Evolutionary conservation across 2,113 vertebrate genomes (phyloP), one percentile per base, ranked within the genome.

Genomic region (Turdus rufiventris): DNA sequence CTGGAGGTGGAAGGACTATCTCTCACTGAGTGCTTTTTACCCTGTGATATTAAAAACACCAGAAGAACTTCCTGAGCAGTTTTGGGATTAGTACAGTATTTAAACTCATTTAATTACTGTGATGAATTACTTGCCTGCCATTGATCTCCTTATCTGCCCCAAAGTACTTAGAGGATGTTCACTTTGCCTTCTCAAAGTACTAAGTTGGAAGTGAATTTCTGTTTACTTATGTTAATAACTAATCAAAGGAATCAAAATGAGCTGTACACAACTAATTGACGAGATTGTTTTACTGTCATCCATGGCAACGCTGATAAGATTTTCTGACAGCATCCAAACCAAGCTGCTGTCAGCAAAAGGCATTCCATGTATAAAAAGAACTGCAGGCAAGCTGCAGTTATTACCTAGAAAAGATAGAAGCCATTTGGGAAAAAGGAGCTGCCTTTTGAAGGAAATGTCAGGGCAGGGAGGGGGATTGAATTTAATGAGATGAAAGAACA

Each of bases 151-250:
- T 87, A 91, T 95, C 94, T 79, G 47, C 65, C 93, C 85, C 12
- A 2, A 73, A 94, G 66, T 95, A 92, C 90, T 97, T 96, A 96
- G 16, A 88, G 68, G 45, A 74, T 92, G 34, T 94, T 97, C 87
- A 91, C 83, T 96, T 66, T 95, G 79, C 66, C 75, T 97, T 96
- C 92, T 85, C 83, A 92, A 89, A 97, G 81, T 92, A 70, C 61
- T 34, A 82, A 88, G 70, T 90, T 96, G 95, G 88, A 95, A 95
- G 89, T 6, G 31, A 67, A 76, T 91, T 93, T 96, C 94, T 78
- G 82, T 96, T 97, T 95, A 87, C 85, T 88, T 95, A 58, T 56
- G 70, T 78, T 96, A 97, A 96, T 96, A 91, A 79, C 87, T 92
- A 68, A 91, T 93, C 48, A 54, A 68, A 80, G 67, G 86, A 85